Base-by-base conservation (phyloP, 2,797 vertebrate species). In the Monodelphis domestica region DNA sequence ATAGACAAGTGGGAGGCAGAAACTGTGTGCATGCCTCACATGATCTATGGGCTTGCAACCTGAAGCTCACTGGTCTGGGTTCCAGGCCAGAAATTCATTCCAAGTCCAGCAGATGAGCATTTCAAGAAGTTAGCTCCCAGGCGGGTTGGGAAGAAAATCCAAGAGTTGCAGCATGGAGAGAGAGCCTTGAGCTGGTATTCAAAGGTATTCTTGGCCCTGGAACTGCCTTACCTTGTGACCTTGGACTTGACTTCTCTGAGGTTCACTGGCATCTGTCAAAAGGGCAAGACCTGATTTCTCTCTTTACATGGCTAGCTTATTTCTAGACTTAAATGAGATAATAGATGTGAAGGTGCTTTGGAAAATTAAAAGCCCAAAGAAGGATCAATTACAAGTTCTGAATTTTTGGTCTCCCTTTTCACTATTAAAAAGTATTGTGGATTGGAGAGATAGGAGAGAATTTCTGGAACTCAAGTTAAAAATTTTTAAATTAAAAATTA, bases 11-110 rank as follows among this genome's bases (percentile, higher is more conserved):
- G 87, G 29, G 53, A 88, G 87, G 50, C 29, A 88, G 29, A 88
- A 88, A 33, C 12, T 53, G 38, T 87, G 87, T 88, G 88, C 51
- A 53, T 88, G 88, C 53, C 87, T 88, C 87, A 88, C 87, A 88
- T 53, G 9, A 88, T 88, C 50, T 30, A 53, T 53, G 87, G 29
- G 29, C 87, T 88, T 51, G 45, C 87, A 88, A 51, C 50, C 5
- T 53, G 50, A 53, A 88, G 50, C 87, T 88, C 52, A 53, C 17
- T 53, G 50, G 50, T 28, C 53, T 88, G 87, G n/a, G 17, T 24
- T 17, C 26, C 53, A 53, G 30, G 70, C 70, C 70, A 84, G 70
- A 84, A 84, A 84, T 50, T 30, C 38, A 50, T 38, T 26, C 70
- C 70, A 84, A 84, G 38, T 84, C 38, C 12, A 84, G 70, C 70